Evolutionary conservation across 2,888 invertebrate species (phyloP).

Genomic region (Choristoneura rosaceana): DNA sequence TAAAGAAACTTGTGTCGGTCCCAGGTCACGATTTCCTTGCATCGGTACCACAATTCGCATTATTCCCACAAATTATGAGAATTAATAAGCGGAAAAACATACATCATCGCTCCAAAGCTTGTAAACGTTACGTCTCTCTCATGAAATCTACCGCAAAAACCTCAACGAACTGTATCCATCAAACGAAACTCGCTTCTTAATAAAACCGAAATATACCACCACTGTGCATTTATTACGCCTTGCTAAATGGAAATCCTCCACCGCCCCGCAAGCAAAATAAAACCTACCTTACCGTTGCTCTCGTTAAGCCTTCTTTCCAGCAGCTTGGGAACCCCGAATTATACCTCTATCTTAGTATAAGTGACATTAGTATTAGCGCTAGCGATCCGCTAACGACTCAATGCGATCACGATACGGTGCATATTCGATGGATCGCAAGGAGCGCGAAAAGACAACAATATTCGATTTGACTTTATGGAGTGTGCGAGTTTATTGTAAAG

Average conservation of each 20-base stretch:
- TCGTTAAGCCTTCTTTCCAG: conserved; percentile 62
- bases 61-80: conserved; percentile 33
- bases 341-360: conserved; percentile 63
- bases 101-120: conserved; percentile 52
- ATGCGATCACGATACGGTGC: conserved; percentile 70
- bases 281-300: conserved; percentile 57
- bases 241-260: conserved; percentile 70
- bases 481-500: conserved; percentile 58
- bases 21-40: not conserved
- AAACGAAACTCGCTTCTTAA: conserved; percentile 73
- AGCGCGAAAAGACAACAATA: conserved; percentile 73
- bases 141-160: conserved; percentile 68
- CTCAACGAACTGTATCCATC: conserved; percentile 71
- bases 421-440: conserved; percentile 66
- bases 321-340: conserved; percentile 51
- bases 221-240: conserved; percentile 59
- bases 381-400: conserved; percentile 74
- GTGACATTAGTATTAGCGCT: conserved; percentile 67
- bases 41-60: not conserved
- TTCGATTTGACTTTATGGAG: conserved; percentile 70
- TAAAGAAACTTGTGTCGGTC: not conserved
- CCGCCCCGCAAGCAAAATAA: conserved; percentile 50
- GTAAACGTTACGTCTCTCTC: conserved; percentile 56
- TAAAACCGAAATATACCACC: conserved; percentile 74
- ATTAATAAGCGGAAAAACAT: conserved; percentile 55